These are phyloP conservation scores for Limnephilus lunatus DNA, from an alignment of 2,888 invertebrate genomes.

Conservation along the genomic window DNA sequence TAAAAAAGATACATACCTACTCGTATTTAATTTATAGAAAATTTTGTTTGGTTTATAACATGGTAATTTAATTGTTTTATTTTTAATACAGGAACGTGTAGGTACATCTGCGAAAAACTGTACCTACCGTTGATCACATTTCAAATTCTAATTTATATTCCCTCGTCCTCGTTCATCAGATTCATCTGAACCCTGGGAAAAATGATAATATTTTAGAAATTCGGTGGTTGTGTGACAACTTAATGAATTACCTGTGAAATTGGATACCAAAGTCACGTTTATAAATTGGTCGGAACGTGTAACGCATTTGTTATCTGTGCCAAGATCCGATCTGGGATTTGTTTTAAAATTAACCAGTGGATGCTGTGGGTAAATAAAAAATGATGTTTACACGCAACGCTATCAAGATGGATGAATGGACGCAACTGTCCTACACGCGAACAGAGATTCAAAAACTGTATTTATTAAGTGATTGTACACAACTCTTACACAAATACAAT, in stretches of 20 bases:
- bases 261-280: slow-evolving; percentile 48
- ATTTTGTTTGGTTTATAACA: too few species aligned
- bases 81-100: too few species aligned
- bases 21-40: too few species aligned
- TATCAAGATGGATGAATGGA: slow-evolving; percentile 64
- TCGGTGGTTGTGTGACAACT: slow-evolving; percentile 52
- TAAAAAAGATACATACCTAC: too few species aligned
- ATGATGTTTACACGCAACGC: slow-evolving; percentile 56
- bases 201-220: slow-evolving; percentile 47
- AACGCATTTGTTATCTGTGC: slow-evolving; percentile 48
- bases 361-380: slow-evolving; percentile 48
- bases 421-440: slow-evolving; percentile 48
- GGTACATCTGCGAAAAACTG: not conserved
- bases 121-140: not conserved
- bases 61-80: too few species aligned
- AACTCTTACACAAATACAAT: not conserved
- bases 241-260: slow-evolving; percentile 58
- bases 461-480: not conserved
- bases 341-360: slow-evolving; percentile 48
- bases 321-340: slow-evolving; percentile 41
- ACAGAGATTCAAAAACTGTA: slow-evolving; percentile 1
- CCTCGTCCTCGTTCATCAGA: not conserved
- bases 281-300: slow-evolving; percentile 48
- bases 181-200: slow-evolving; percentile 29
- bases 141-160: not conserved